Percentiles rank a stretch among this genome's conserved stretches.
Conservation (phyloP, 2,113 vertebrate genomes). For the Colossoma macropomum region DNA sequence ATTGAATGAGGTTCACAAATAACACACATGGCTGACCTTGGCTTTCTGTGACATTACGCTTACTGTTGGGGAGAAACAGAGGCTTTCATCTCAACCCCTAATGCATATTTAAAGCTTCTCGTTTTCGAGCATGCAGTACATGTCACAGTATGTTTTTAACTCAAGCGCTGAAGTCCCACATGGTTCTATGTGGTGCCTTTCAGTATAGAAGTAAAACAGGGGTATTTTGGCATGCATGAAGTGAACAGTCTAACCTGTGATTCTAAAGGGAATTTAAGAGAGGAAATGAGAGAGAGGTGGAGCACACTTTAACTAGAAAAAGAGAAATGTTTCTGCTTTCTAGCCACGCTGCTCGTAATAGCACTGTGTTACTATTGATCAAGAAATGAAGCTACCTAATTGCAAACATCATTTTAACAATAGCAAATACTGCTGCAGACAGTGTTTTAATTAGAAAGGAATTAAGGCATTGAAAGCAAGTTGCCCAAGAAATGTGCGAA, state of each 20-base stretch:
- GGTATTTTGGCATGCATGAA: constrained; percentile 15
- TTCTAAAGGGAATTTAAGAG: constrained; percentile 8
- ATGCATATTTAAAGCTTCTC: background rate
- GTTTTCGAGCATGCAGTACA: background rate
- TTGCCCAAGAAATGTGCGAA: constrained; percentile 17
- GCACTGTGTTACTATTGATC: background rate
- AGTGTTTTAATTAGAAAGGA: constrained; percentile 9
- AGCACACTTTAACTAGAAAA: background rate
- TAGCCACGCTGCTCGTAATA: background rate
- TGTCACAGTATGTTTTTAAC: constrained; percentile 10
- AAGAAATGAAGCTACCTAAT: constrained; percentile 22
- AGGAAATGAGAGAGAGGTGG: background rate
- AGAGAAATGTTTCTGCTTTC: background rate
- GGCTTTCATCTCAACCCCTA: background rate
- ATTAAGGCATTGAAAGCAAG: constrained; percentile 26
- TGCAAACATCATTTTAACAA: constrained; percentile 27
- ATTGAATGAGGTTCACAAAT: constrained; percentile 20
- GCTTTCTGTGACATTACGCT: constrained; percentile 3
- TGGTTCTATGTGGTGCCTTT: background rate
- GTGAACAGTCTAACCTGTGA: background rate
- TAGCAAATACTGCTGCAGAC: background rate
- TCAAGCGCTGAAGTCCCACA: background rate
- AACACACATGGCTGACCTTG: constrained; percentile 31
- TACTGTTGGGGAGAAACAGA: background rate
- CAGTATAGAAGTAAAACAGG: background rate